Evolutionary conservation across 2,888 invertebrate species (phyloP).

Genomic region (Erebia ligea): DNA sequence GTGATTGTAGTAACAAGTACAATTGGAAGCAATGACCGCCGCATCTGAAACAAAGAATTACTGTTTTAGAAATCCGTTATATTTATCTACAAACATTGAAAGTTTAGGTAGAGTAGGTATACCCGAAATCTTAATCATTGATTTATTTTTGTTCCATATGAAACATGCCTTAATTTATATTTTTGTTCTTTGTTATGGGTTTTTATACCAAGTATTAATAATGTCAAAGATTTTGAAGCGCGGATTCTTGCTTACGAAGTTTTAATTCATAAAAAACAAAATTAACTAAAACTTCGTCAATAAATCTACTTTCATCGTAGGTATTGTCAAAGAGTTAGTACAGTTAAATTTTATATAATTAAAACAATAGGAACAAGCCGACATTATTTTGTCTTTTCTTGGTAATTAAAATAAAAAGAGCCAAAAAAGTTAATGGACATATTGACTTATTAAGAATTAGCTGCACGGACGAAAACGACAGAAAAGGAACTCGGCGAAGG

Average conservation of each 20-base stretch:
- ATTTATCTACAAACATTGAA: neutral
- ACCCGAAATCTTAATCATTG: too few species aligned
- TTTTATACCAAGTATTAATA: neutral
- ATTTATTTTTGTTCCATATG: too few species aligned
- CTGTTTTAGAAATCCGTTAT: neutral
- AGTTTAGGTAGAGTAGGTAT: neutral
- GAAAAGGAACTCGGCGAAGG: conserved; percentile 51
- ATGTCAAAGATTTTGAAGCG: conserved; percentile 2
- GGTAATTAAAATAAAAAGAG: conserved; percentile 24
- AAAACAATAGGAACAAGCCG: neutral
- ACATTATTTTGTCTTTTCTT: neutral
- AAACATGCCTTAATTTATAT: neutral
- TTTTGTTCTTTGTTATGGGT: neutral
- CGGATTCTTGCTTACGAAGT: conserved; percentile 6
- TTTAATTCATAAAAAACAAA: conserved; percentile 15
- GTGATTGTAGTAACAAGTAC: conserved; percentile 67
- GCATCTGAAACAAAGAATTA: conserved; percentile 69
- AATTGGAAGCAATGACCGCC: conserved; percentile 60
- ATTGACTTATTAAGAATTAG: conserved; percentile 31
- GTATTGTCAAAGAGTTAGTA: neutral
- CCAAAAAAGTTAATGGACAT: conserved; percentile 11
- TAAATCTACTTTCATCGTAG: neutral
- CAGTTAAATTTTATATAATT: neutral
- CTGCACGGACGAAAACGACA: conserved; percentile 24
- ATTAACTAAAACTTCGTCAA: conserved; percentile 5